Base-by-base conservation (phyloP, 2,797 vertebrate genomes). In the Antrozous pallidus region DNA sequence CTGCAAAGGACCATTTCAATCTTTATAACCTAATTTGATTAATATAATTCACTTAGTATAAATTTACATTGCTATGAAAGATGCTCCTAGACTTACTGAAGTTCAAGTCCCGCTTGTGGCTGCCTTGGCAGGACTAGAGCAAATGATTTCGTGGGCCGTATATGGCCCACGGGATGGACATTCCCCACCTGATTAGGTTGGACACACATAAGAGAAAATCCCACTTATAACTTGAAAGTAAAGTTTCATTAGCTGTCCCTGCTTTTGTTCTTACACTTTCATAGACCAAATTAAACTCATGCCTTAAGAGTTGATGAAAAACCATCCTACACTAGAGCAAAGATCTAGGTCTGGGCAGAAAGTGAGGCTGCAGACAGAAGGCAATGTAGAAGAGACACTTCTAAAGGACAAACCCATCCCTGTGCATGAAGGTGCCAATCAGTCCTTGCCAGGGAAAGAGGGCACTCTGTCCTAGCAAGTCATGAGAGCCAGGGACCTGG, bases 261-360 rank as follows among this genome's bases (percentile, higher is more conserved):
- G 28, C 28, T 38, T 92, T 5, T 0, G 28, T 88, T 58, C 73
- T 45, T 58, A 49, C 5, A 61, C 36, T 81, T 83, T 36, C 56
- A n/a, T 3, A 14, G 40, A 77, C 28, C 86, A 70, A 88, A 85
- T 78, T 81, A 94, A 89, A 97, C 83, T 54, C 63, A 26, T 16
- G 54, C 4, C 47, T 47, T 54, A 88, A 40, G 0, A 58, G 49
- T 71, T 45, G 47, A 82, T 56, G 28, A 83, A 88, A 83, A 87
- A 81, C 61, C 75, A 67, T 13, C 22, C 51, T 70, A 71, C 74
- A 14, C 47, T n/a, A 79, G 80, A 95, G 58, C 18, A 49, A 92
- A 96, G 96, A 89, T 82, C 82, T 42, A 96, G 91, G 94, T 95
- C 58, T 92, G 45, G 70, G 74, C 69, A 86, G 18, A 65, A 38